Conservation (phyloP, 1,140 invertebrate species). For the Cotesia glomerata region DNA sequence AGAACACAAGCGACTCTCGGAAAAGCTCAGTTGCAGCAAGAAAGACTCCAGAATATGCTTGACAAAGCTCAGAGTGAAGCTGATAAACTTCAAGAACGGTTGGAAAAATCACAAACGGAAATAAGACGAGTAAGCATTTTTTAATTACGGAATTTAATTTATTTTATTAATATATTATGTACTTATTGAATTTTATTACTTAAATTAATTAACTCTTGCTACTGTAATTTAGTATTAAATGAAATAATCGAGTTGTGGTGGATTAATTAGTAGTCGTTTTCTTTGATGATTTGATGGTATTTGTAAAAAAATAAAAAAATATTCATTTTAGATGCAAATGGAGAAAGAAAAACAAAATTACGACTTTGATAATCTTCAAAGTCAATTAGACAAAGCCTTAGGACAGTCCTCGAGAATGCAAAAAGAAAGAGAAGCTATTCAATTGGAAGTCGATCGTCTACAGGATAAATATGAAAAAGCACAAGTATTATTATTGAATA, state of each 20-base stretch:
- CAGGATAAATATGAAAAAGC: conserved; percentile 89
- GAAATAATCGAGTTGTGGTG: too few species aligned
- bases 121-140: conserved; percentile 74
- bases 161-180: neutral
- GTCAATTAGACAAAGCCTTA: conserved; percentile 87
- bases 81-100: conserved; percentile 86
- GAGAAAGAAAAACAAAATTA: conserved; percentile 89
- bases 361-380: conserved; percentile 87
- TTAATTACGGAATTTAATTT: neutral
- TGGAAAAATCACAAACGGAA: conserved; percentile 82
- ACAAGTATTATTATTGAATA: conserved; percentile 68
- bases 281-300: too few species aligned
- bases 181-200: conserved; percentile 8
- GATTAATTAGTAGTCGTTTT: too few species aligned
- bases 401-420: conserved; percentile 85
- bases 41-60: conserved; percentile 85
- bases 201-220: too few species aligned
- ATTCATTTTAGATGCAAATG: conserved; percentile 74
- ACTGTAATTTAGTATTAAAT: neutral
- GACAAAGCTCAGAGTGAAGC: conserved; percentile 90
- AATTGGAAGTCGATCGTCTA: conserved; percentile 83
- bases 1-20: conserved; percentile 85
- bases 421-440: conserved; percentile 86
- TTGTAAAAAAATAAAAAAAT: too few species aligned
- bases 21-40: conserved; percentile 88